These are phyloP conservation scores for Tetragnatha montana DNA, from an alignment of 2,888 invertebrate genomes.

Conservation along the genomic window DNA sequence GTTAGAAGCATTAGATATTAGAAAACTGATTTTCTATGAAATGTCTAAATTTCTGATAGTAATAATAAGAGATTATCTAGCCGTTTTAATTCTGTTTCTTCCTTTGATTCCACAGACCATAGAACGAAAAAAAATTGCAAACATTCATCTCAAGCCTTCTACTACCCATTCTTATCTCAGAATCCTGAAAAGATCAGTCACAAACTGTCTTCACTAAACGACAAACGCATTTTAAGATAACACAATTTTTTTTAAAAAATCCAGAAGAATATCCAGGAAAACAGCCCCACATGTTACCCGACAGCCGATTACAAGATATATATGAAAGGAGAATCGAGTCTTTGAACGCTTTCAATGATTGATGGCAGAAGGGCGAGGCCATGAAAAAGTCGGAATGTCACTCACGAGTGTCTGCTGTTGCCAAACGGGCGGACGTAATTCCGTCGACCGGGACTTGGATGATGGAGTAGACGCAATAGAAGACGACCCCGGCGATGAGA, in stretches of 20 bases:
- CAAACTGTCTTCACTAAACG: background rate
- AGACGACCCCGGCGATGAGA: constrained; percentile 48
- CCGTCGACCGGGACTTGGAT: constrained; percentile 51
- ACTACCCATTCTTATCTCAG: background rate
- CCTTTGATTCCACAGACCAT: no score
- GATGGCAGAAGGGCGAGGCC: constrained; percentile 27
- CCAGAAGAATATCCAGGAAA: background rate
- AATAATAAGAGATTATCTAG: no score
- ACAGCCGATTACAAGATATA: background rate
- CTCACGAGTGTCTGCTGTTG: constrained; percentile 60
- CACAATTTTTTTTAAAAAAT: background rate
- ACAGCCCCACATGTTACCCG: constrained; percentile 3
- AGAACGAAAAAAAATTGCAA: no score
- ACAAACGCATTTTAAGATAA: background rate
- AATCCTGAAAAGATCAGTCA: background rate
- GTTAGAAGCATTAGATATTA: no score
- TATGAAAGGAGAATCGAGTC: background rate
- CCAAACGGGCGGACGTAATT: constrained; percentile 57
- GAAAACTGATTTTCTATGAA: no score
- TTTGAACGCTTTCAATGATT: constrained; percentile 35
- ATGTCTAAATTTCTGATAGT: no score
- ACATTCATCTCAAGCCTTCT: no score
- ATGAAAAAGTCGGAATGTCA: constrained; percentile 24
- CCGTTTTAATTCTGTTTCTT: no score
- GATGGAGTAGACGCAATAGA: constrained; percentile 61